Evolutionary conservation across 2,113 vertebrate genomes (phyloP).

Genomic region (Globicephala melas): DNA sequence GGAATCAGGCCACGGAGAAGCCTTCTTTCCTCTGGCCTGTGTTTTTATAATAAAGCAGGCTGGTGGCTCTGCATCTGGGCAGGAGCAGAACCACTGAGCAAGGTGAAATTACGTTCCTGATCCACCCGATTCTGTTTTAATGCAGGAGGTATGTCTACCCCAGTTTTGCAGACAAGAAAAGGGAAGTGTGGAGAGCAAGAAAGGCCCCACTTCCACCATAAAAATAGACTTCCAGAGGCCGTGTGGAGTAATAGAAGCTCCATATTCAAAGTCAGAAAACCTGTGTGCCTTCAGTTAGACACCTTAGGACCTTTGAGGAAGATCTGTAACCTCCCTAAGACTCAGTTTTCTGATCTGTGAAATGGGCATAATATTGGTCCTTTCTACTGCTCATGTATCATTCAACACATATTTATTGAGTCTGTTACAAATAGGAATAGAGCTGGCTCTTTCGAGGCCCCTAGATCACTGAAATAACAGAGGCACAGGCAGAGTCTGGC

Average conservation of each 20-base stretch:
- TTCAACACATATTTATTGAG: background rate
- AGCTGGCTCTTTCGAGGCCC: background rate
- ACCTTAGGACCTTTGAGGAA: background rate
- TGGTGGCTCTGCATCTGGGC: background rate
- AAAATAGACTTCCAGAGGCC: background rate
- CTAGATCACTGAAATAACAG: background rate
- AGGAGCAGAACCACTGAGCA: background rate
- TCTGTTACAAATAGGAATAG: no score
- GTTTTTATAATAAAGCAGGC: background rate
- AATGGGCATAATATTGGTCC: background rate
- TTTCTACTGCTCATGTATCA: background rate
- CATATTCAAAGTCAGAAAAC: background rate
- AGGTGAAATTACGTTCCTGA: fast-evolving
- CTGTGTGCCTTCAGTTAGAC: background rate
- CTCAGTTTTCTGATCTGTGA: background rate
- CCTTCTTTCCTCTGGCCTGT: background rate
- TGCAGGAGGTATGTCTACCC: background rate
- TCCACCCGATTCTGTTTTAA: fast-evolving
- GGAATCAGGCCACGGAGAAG: background rate
- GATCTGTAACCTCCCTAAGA: background rate
- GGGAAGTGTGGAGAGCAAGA: background rate
- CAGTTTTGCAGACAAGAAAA: background rate
- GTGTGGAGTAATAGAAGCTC: no score
- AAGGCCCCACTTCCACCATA: background rate
- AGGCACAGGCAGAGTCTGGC: background rate